phyloP scores from a whole-genome alignment of 2,888 invertebrate species.

The Stomorhina lunata region DNA sequence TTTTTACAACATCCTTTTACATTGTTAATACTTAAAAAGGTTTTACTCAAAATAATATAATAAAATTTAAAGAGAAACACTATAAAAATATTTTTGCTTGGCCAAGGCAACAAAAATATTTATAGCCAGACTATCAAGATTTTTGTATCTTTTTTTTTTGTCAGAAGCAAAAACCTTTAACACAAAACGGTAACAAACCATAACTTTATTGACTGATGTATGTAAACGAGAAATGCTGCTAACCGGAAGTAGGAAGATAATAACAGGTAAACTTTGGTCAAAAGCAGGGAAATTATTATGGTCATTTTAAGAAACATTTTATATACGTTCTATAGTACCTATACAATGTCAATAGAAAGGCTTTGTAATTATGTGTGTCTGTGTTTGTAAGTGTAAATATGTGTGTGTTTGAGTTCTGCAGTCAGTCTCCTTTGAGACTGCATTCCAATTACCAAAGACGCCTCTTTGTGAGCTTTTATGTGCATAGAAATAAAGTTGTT shows the following conservation, averaged over 20 bases:
- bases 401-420: not conserved
- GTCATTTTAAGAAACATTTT: not conserved
- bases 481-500: constrained; percentile 22
- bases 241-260: constrained; percentile 18
- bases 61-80: constrained; percentile 1
- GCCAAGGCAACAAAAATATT: constrained; percentile 35
- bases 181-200: constrained; percentile 15
- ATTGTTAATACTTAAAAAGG: constrained; percentile 2
- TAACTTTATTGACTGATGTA: too few species aligned
- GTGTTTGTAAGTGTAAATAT: not conserved
- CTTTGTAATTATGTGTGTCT: too few species aligned
- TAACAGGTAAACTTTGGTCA: constrained; percentile 44
- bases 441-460: constrained; percentile 28
- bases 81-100: constrained; percentile 15
- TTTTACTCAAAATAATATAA: constrained; percentile 12
- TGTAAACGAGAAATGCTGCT: too few species aligned
- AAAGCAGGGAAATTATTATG: constrained; percentile 28
- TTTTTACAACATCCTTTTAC: constrained; percentile 1
- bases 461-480: constrained; percentile 1
- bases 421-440: constrained; percentile 24
- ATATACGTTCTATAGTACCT: too few species aligned
- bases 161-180: not conserved
- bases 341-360: too few species aligned
- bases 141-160: not conserved
- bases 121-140: constrained; percentile 21